Conservation (phyloP, 2,888 invertebrate genomes). For the Eudasyphora cyanicolor region DNA sequence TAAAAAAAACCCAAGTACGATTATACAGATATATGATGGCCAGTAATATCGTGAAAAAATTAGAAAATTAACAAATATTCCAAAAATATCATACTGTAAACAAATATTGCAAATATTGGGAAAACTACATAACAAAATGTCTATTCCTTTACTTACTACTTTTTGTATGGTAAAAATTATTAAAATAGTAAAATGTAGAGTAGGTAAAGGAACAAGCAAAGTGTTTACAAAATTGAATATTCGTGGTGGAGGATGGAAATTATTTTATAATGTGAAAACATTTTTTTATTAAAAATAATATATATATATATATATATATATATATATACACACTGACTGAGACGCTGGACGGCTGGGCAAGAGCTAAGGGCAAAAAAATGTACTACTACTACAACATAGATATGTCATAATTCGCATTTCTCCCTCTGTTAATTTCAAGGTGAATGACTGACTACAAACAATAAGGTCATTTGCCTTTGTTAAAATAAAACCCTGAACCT, state of each 20-base stretch:
- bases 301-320: too few species aligned
- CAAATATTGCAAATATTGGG: not conserved
- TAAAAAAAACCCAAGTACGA: not conserved
- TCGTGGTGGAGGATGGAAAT: too few species aligned
- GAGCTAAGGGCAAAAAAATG: slow-evolving; percentile 17
- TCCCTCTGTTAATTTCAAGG: not conserved
- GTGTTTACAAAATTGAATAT: too few species aligned
- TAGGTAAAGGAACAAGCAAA: not conserved
- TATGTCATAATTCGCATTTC: not conserved
- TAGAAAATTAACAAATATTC: not conserved
- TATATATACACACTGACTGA: too few species aligned
- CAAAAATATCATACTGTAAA: not conserved
- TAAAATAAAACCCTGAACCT: not conserved
- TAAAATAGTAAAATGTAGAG: not conserved
- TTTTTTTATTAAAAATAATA: too few species aligned
- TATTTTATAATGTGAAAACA: too few species aligned
- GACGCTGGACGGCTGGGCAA: not conserved
- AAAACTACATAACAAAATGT: too few species aligned
- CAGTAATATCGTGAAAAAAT: not conserved
- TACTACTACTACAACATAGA: not conserved
- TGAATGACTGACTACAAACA: not conserved
- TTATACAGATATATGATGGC: not conserved
- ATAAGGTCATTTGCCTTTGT: not conserved
- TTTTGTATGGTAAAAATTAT: too few species aligned
- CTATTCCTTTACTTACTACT: too few species aligned